These are phyloP conservation scores for Adelognathus sp. DNA, from an alignment of 2,888 invertebrate genomes.

Conservation along the genomic window DNA sequence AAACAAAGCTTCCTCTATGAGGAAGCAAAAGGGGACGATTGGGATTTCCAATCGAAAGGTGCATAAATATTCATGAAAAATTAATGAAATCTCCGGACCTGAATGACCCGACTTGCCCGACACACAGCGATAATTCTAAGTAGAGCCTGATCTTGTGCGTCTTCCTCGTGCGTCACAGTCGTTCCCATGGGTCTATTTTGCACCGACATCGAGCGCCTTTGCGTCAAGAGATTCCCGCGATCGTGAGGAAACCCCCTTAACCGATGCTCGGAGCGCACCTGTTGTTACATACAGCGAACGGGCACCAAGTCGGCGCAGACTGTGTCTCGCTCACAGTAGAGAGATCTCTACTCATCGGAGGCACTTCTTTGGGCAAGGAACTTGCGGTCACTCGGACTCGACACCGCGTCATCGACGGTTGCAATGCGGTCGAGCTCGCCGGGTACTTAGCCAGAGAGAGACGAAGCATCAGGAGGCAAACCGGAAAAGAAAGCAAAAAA, in stretches of 20 bases:
- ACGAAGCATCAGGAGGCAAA: slow-evolving; percentile 56
- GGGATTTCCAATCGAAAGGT: too few relatives aligned
- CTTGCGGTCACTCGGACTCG: slow-evolving; percentile 44
- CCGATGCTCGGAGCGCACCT: slow-evolving; percentile 16
- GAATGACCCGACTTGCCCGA: too few relatives aligned
- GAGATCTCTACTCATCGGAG: slow-evolving; percentile 34
- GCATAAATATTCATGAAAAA: too few relatives aligned
- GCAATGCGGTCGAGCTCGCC: slow-evolving; percentile 56
- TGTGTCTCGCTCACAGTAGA: slow-evolving; percentile 14
- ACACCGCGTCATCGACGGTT: slow-evolving; percentile 54
- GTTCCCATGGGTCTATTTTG: slow-evolving; percentile 28
- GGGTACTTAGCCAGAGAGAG: slow-evolving; percentile 50
- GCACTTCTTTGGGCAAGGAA: slow-evolving; percentile 45
- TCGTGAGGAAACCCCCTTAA: slow-evolving; percentile 11
- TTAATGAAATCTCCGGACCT: too few relatives aligned
- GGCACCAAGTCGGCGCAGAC: slow-evolving; percentile 20
- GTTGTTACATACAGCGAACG: slow-evolving; percentile 25
- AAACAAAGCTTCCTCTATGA: too few relatives aligned
- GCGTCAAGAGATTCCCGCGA: slow-evolving; percentile 22
- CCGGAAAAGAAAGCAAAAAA: slow-evolving; percentile 44
- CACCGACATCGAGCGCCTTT: slow-evolving; percentile 11
- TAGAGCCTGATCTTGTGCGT: neutral
- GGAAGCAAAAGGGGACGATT: too few relatives aligned
- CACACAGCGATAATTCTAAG: neutral
- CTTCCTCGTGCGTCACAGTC: neutral